phyloP scores from a whole-genome alignment of 2,888 invertebrate genomes.

The Epiblema foenella region DNA sequence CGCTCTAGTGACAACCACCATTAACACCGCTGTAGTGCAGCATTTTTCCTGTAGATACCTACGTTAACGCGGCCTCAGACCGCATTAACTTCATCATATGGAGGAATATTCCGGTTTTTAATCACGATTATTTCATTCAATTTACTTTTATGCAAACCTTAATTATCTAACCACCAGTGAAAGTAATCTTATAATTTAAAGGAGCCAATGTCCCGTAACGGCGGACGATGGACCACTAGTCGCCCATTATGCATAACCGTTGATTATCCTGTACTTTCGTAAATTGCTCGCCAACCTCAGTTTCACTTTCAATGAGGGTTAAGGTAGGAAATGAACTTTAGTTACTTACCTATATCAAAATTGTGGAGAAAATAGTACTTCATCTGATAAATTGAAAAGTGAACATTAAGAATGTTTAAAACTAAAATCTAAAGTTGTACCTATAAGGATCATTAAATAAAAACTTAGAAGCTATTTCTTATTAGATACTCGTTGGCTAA shows the following conservation, averaged over 20 bases:
- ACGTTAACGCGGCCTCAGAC: background rate
- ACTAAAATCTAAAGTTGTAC: background rate
- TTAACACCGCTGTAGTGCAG: too few species aligned
- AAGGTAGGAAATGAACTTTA: slow-evolving; percentile 3
- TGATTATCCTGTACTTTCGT: slow-evolving; percentile 37
- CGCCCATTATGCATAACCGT: slow-evolving; percentile 38
- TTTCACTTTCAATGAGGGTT: slow-evolving; percentile 39
- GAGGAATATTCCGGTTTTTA: slow-evolving; percentile 25
- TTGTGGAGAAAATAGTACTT: background rate
- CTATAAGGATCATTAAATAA: background rate
- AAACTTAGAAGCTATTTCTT: background rate
- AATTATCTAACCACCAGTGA: slow-evolving; percentile 42
- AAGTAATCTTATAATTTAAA: slow-evolving; percentile 33
- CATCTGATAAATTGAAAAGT: background rate
- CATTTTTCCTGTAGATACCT: too few species aligned
- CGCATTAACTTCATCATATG: slow-evolving; percentile 8
- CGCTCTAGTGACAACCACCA: too few species aligned
- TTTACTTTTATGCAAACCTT: slow-evolving; percentile 27
- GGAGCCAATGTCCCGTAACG: slow-evolving; percentile 41
- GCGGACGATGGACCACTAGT: slow-evolving; percentile 20
- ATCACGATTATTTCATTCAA: slow-evolving; percentile 34
- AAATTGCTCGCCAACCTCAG: slow-evolving; percentile 16
- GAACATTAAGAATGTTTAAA: background rate
- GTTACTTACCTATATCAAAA: background rate
- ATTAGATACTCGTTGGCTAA: background rate